Evolutionary conservation across 2,888 invertebrate species (phyloP).

Genomic region (Melitaea athalia): DNA sequence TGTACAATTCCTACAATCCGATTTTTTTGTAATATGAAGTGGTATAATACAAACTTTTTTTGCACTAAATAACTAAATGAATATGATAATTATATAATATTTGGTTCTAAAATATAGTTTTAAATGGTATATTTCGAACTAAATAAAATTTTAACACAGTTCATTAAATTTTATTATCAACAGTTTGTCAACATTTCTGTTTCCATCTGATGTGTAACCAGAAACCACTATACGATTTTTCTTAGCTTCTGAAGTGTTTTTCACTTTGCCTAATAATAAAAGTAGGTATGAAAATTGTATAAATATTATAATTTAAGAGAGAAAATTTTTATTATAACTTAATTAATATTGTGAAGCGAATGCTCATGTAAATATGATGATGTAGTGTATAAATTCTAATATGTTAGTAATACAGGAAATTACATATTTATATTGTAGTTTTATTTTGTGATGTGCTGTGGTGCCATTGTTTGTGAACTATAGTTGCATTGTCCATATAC

Average conservation of each 20-base stretch:
- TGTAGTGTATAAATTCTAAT: conserved; percentile 78
- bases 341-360: conserved; percentile 78
- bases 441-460: conserved; percentile 11
- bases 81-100: too few species aligned
- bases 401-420: conserved; percentile 75
- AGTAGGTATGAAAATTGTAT: conserved; percentile 65
- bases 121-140: neutral
- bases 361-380: conserved; percentile 81
- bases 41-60: neutral
- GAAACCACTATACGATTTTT: conserved; percentile 42
- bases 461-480: too few species aligned
- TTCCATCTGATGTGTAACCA: conserved; percentile 11
- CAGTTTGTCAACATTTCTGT: neutral
- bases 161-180: neutral
- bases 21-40: neutral
- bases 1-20: neutral
- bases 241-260: conserved; percentile 54
- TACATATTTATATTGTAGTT: conserved; percentile 45
- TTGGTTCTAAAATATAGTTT: neutral
- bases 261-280: conserved; percentile 75
- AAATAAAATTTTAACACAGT: neutral
- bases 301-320: conserved; percentile 78
- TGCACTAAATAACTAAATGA: neutral
- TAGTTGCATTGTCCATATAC: too few species aligned
- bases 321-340: conserved; percentile 76